Percentiles rank a stretch among this genome's conserved stretches.
Evolutionary conservation across 1,140 invertebrate species (phyloP).

Genomic region (Cydia strobilella): DNA sequence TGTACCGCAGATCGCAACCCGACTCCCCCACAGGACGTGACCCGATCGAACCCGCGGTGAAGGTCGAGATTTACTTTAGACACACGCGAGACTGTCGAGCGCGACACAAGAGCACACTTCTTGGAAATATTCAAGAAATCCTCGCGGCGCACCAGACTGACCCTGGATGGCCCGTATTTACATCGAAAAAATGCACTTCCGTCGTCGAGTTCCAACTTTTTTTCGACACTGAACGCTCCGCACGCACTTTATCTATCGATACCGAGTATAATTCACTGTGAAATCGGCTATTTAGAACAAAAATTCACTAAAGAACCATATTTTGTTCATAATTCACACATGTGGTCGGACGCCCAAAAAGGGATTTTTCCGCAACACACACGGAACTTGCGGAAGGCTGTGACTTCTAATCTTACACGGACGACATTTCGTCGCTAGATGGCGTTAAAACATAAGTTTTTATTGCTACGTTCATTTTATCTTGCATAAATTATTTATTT

Average conservation of each 20-base stretch:
- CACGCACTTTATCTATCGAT: constrained; percentile 61
- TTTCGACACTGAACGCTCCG: constrained; percentile 57
- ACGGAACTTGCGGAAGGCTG: constrained; percentile 77
- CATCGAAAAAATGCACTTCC: constrained; percentile 79
- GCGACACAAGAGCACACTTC: constrained; percentile 44
- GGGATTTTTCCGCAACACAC: constrained; percentile 80
- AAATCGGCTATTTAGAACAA: constrained; percentile 57
- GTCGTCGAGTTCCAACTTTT: constrained; percentile 69
- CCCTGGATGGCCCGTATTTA: constrained; percentile 77
- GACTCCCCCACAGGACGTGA: constrained; percentile 55
- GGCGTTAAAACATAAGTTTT: constrained; percentile 57
- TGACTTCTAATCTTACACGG: constrained; percentile 78
- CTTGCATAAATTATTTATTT: not conserved
- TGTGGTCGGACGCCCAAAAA: constrained; percentile 81
- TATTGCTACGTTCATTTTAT: constrained; percentile 54
- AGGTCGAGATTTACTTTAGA: constrained; percentile 17
- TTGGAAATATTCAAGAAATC: constrained; percentile 63
- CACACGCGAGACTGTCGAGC: constrained; percentile 39
- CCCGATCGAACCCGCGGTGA: constrained; percentile 49
- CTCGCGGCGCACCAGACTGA: constrained; percentile 72
- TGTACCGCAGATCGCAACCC: constrained; percentile 60
- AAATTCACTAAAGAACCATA: constrained; percentile 76
- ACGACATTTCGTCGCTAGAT: constrained; percentile 66
- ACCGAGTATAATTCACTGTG: constrained; percentile 51
- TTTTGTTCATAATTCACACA: constrained; percentile 79